phyloP scores from a whole-genome alignment of 2,113 vertebrate genomes.

The Mus spicilegus region DNA sequence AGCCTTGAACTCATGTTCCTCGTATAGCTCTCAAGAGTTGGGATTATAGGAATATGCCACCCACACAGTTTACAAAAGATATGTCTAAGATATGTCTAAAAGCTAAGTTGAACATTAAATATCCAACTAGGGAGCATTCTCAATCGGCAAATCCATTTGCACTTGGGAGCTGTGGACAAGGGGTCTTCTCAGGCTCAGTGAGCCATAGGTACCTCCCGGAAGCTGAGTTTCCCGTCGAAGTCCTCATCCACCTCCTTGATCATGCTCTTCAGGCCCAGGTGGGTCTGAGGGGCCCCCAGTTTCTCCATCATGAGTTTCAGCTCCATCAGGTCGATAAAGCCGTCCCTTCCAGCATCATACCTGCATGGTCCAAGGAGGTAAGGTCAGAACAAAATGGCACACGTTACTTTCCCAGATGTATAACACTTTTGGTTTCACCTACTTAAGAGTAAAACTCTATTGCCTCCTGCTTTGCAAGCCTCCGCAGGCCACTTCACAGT shows the following conservation, averaged over 20 bases:
- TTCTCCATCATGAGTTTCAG: constrained; percentile 99
- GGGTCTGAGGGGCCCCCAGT: constrained; percentile 94
- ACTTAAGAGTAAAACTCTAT: not conserved
- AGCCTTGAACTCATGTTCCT: not conserved
- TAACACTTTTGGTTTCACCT: not conserved
- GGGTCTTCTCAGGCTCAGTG: rapidly evolving
- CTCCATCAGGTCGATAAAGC: constrained; percentile 98
- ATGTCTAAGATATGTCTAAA: not conserved
- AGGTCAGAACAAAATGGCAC: not conserved
- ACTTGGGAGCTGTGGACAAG: rapidly evolving
- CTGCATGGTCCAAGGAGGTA: constrained; percentile 75
- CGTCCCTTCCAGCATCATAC: constrained; percentile 92
- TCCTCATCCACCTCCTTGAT: constrained; percentile 98
- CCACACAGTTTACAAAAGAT: not conserved
- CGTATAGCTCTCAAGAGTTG: not conserved
- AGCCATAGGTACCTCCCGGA: constrained; percentile 91
- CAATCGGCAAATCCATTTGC: not conserved
- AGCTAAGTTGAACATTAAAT: not conserved
- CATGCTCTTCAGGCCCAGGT: constrained; percentile 97
- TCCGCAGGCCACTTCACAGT: not conserved
- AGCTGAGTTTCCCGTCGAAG: constrained; percentile 95
- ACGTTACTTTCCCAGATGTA: rapidly evolving
- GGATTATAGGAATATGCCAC: not conserved
- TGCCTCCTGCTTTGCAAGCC: not conserved
- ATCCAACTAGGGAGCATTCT: not conserved